Percentiles rank a stretch among this genome's conserved stretches.
Evolutionary conservation across 1,140 invertebrate species (phyloP).

Genomic region (Hycleus cichorii): DNA sequence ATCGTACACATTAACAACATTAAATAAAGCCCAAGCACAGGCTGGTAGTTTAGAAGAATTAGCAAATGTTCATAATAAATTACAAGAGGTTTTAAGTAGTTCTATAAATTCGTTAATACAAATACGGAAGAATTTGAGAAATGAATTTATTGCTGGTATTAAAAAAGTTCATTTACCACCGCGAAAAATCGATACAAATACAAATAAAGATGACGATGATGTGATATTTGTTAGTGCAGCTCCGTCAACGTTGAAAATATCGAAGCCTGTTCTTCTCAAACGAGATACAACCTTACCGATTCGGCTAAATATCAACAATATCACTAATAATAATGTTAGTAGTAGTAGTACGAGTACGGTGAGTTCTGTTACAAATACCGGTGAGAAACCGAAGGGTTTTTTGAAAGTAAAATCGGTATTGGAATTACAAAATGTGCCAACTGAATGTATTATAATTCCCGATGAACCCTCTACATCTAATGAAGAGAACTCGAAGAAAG

Average conservation of each 20-base stretch:
- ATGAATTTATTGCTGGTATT: constrained; percentile 33
- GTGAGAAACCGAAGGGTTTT: neutral
- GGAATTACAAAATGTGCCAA: constrained; percentile 26
- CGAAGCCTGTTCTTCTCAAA: neutral
- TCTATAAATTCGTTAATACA: constrained; percentile 37
- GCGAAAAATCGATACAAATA: constrained; percentile 1
- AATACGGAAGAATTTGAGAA: constrained; percentile 34
- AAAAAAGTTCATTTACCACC: constrained; percentile 29
- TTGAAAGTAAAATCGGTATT: constrained; percentile 30
- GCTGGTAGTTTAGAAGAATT: constrained; percentile 30
- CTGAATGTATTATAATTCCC: constrained; percentile 35
- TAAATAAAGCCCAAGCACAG: constrained; percentile 28
- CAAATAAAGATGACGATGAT: constrained; percentile 28
- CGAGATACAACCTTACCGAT: too few species aligned
- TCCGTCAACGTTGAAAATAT: neutral
- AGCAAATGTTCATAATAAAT: constrained; percentile 34
- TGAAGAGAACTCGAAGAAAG: neutral
- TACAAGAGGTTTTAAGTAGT: constrained; percentile 35
- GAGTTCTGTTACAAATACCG: neutral
- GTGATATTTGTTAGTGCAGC: constrained; percentile 30
- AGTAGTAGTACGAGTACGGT: neutral
- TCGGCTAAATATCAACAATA: neutral
- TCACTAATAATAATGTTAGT: neutral
- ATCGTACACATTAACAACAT: constrained; percentile 29
- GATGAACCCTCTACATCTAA: constrained; percentile 21